Evolutionary conservation across 2,888 invertebrate genomes (phyloP), one percentile per base, ranked within the genome.

Genomic region (Ochropleura plecta): DNA sequence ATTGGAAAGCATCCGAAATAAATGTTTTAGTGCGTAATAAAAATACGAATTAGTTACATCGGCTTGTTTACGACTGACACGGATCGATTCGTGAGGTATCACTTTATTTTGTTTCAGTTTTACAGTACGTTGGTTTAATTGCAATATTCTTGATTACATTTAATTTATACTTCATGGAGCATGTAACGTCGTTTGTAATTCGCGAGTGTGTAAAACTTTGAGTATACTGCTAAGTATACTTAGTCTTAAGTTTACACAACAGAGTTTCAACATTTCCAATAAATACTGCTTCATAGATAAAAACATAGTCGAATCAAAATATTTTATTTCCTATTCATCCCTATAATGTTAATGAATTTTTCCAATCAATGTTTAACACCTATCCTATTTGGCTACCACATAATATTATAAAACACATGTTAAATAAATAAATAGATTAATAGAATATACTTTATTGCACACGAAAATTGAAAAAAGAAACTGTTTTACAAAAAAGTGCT

Each of bases 1-100:
- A 76, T 85, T 83, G 79, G 72, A 85, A 78, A 64, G 73, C 76
- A 84, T 86, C 73, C 69, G 71, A 85, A 79, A 75, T 77, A 75
- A 83, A 77, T 64, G 69, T 77, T 84, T 85, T 70, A 78, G 75
- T 65, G 75, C 55, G 57, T 73, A 78, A 80, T 79, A 84, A 85
- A 84, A 82, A 70, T 76, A 73, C 68, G 66, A 84, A 79, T 75
- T 75, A 86, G 65, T 76, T 74, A 71, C 67, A 64, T 84, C 62
- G 70, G 51, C 53, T 70, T 78, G 78, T 81, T 84, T 81, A 78
- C 78, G 71, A 74, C 74, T 70, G 80, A 70, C 57, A 57, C 44
- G 42, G 66, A 73, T 80, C 76, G 76, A 81, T 65, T 44, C 48
- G 55, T 55, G 40, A 57, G 57, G 68, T 55, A 75, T 71, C 42